Evolutionary conservation across 2,888 invertebrate genomes (phyloP).

Genomic region (Stenodema calcarata): DNA sequence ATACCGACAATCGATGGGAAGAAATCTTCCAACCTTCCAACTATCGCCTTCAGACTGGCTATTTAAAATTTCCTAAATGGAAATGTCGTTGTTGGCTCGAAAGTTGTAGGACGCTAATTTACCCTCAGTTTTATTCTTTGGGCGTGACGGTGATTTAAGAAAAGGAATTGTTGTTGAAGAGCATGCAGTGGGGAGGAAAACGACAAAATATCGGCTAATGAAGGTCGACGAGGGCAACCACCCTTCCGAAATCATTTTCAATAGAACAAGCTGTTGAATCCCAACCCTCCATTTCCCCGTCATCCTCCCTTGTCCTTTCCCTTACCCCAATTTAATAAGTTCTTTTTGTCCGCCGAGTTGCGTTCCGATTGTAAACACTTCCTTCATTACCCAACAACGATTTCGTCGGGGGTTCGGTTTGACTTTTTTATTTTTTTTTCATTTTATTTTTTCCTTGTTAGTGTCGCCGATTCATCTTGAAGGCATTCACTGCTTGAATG

Average conservation of each 20-base stretch:
- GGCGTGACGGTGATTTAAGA: neutral
- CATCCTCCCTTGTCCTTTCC: neutral
- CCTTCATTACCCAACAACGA: slow-evolving; percentile 26
- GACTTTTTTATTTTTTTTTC: neutral
- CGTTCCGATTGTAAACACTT: slow-evolving; percentile 32
- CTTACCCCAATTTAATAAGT: slow-evolving; percentile 22
- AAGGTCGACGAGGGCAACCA: neutral
- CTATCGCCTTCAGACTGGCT: too few relatives aligned
- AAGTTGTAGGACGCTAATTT: neutral
- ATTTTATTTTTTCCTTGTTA: neutral
- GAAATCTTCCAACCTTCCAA: too few relatives aligned
- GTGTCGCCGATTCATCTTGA: neutral
- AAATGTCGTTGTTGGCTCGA: neutral
- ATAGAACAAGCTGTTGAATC: slow-evolving; percentile 32
- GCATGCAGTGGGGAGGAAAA: neutral
- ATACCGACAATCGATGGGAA: too few relatives aligned
- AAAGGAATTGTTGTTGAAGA: neutral
- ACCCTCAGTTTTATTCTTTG: neutral
- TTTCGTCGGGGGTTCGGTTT: neutral
- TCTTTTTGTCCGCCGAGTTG: slow-evolving; percentile 32
- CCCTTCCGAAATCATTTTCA: slow-evolving; percentile 15
- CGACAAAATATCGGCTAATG: slow-evolving; percentile 20
- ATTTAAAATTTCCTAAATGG: too few relatives aligned
- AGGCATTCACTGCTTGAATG: neutral
- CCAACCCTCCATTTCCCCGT: neutral